Percentiles rank a stretch among this genome's conserved stretches.
These are phyloP conservation scores for Zele albiditarsus DNA, from an alignment of 2,888 invertebrate genomes.

Conservation along the genomic window DNA sequence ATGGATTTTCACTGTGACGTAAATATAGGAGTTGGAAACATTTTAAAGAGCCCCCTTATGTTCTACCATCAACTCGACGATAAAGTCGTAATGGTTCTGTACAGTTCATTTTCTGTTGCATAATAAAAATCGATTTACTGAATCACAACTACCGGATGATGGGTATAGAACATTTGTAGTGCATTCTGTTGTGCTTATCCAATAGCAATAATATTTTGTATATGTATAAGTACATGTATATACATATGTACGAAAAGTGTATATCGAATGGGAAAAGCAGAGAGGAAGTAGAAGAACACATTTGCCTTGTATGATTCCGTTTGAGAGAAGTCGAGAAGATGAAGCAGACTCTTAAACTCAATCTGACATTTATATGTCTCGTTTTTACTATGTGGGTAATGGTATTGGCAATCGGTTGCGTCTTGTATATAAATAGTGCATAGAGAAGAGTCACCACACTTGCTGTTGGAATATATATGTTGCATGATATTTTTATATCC, in stretches of 20 bases:
- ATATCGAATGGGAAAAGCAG: background rate
- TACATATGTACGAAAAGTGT: background rate
- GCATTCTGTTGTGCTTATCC: background rate
- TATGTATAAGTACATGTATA: background rate
- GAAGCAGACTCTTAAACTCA: conserved; percentile 42
- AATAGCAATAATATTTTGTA: background rate
- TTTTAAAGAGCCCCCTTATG: background rate
- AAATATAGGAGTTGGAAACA: background rate
- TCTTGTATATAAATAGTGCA: background rate
- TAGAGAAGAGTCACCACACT: background rate
- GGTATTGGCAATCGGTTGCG: conserved; percentile 54
- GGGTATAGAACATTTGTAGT: background rate
- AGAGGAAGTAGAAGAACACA: background rate
- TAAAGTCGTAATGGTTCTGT: background rate
- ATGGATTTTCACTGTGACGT: background rate
- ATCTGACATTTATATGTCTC: conserved; percentile 52
- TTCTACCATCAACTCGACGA: background rate
- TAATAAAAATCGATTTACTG: conserved; percentile 9
- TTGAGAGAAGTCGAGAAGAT: conserved; percentile 15
- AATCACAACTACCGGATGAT: conserved; percentile 12
- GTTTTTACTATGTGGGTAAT: conserved; percentile 57
- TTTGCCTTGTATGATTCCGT: conserved; percentile 12
- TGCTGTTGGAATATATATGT: background rate
- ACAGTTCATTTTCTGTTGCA: background rate
- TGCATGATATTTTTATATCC: background rate